Evolutionary conservation across 1,140 invertebrate genomes (phyloP).

Genomic region (Chlorops oryzae): DNA sequence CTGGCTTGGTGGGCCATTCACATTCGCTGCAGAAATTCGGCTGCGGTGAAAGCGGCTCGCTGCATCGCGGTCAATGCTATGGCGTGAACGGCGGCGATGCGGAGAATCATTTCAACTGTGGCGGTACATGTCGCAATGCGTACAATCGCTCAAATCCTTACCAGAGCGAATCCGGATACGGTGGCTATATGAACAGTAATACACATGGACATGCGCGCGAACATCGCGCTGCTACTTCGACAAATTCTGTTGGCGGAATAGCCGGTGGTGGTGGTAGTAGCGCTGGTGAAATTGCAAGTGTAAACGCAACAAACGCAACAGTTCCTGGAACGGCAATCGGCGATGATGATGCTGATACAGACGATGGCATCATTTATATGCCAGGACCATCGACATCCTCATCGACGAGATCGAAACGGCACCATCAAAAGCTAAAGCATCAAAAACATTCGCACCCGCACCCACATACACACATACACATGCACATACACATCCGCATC

Average conservation of each 20-base stretch:
- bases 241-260: background rate
- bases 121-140: slow-evolving; percentile 39
- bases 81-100: slow-evolving; percentile 40
- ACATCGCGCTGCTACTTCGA: slow-evolving; percentile 2
- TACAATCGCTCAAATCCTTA: slow-evolving; percentile 44
- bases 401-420: background rate
- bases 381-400: slow-evolving; percentile 19
- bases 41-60: slow-evolving; percentile 3
- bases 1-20: slow-evolving; percentile 15
- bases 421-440: slow-evolving; percentile 1
- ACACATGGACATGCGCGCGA: slow-evolving; percentile 6
- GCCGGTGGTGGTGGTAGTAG: background rate
- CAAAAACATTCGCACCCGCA: slow-evolving; percentile 23
- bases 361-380: slow-evolving; percentile 41
- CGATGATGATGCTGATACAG: slow-evolving; percentile 34
- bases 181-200: slow-evolving; percentile 30
- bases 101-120: slow-evolving; percentile 40
- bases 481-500: too few species aligned
- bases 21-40: slow-evolving; percentile 26
- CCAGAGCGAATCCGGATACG: slow-evolving; percentile 40
- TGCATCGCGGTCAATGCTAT: slow-evolving; percentile 36
- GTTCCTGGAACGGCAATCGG: slow-evolving; percentile 6
- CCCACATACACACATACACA: too few species aligned
- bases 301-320: slow-evolving; percentile 1
- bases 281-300: too few species aligned